Evolutionary conservation across 2,113 vertebrate genomes (phyloP).

Genomic region (Puma concolor): DNA sequence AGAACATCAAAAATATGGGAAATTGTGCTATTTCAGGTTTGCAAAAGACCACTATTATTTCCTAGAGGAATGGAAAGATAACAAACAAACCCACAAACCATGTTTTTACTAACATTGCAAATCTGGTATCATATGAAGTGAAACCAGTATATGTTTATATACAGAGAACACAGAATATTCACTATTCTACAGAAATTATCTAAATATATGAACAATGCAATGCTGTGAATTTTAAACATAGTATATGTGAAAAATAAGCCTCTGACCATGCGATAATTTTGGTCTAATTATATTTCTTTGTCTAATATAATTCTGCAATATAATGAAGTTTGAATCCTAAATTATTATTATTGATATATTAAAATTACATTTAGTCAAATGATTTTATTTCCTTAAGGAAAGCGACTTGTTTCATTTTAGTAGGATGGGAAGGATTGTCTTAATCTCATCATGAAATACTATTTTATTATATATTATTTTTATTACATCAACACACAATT

Average conservation of each 20-base stretch:
- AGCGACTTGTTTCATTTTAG: slow-evolving; percentile 20
- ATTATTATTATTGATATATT: background rate
- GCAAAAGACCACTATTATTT: background rate
- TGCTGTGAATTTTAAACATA: background rate
- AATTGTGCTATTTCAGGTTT: background rate
- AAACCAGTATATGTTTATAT: background rate
- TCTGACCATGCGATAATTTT: slow-evolving; percentile 14
- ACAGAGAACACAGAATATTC: background rate
- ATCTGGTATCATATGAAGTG: background rate
- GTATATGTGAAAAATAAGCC: background rate
- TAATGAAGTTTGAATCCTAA: background rate
- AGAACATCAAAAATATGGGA: background rate
- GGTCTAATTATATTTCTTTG: background rate
- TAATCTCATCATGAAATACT: background rate
- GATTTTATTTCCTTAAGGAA: slow-evolving; percentile 7
- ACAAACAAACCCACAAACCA: background rate
- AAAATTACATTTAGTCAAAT: slow-evolving; percentile 8
- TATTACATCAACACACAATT: background rate
- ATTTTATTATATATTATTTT: background rate
- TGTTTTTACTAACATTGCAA: background rate
- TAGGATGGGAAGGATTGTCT: background rate
- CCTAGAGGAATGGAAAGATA: background rate
- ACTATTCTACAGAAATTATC: background rate
- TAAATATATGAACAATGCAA: background rate
- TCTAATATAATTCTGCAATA: slow-evolving; percentile 25